Evolutionary conservation across 1,140 invertebrate species (phyloP).

Genomic region (Aphaenogaster rudis): DNA sequence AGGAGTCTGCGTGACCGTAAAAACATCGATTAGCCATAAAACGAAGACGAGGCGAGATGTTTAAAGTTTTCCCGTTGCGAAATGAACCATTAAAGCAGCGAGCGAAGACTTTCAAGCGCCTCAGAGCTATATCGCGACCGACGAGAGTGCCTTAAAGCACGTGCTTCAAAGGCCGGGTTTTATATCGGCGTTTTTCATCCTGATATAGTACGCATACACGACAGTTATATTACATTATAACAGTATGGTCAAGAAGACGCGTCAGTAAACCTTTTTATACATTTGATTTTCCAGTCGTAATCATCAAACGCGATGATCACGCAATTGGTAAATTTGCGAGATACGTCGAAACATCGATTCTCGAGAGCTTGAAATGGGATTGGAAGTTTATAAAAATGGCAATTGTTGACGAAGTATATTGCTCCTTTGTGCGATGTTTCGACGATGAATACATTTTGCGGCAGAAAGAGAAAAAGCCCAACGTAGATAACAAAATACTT

Average conservation of each 20-base stretch:
- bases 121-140: conserved; percentile 46
- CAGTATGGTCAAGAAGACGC: conserved; percentile 6
- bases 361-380: background rate
- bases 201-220: conserved; percentile 15
- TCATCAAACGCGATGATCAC: background rate
- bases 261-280: background rate
- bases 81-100: conserved; percentile 76
- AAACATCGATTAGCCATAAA: conserved; percentile 78
- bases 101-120: conserved; percentile 55
- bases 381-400: background rate
- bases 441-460: conserved; percentile 30
- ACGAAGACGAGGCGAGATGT: conserved; percentile 61
- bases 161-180: conserved; percentile 52
- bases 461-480: conserved; percentile 22
- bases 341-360: background rate
- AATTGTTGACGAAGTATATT: background rate
- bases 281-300: background rate
- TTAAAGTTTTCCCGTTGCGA: conserved; percentile 73
- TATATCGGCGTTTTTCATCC: conserved; percentile 58
- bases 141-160: conserved; percentile 62
- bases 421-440: conserved; percentile 4
- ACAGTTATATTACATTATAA: conserved; percentile 36
- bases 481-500: conserved; percentile 59
- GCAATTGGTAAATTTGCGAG: background rate
- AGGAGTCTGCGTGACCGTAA: conserved; percentile 54